A percentile compares a stretch with the other conserved stretches of the same genome.
Conservation (phyloP, 2,888 invertebrate genomes). For the Tanytarsus gracilentus region DNA sequence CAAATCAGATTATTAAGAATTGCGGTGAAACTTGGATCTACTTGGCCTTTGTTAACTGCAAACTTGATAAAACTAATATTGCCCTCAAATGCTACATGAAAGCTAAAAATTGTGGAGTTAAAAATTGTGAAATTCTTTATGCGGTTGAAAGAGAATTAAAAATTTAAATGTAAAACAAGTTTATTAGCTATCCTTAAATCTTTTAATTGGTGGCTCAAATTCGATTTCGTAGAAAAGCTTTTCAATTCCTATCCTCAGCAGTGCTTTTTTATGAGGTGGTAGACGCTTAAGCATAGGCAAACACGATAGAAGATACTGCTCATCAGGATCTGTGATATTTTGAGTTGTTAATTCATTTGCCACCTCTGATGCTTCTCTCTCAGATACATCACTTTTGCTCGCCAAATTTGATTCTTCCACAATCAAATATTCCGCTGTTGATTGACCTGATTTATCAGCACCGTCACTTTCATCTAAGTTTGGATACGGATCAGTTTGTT, state of each 20-base stretch:
- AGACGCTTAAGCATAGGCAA: constrained; percentile 13
- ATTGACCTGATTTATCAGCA: too few relatives aligned
- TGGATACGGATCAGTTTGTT: not conserved
- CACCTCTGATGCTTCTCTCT: not conserved
- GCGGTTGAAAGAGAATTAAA: too few relatives aligned
- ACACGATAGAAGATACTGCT: constrained; percentile 5
- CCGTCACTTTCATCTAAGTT: not conserved
- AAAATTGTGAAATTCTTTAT: too few relatives aligned
- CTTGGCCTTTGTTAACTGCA: not conserved
- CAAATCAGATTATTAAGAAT: not conserved
- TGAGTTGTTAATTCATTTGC: not conserved
- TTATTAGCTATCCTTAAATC: too few relatives aligned
- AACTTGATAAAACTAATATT: not conserved
- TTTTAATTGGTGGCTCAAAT: too few relatives aligned
- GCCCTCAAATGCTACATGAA: not conserved
- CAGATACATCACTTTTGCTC: not conserved
- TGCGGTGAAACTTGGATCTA: not conserved
- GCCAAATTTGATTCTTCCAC: not conserved
- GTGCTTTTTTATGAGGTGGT: constrained; percentile 5
- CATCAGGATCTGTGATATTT: constrained; percentile 17
- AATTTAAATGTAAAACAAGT: too few relatives aligned
- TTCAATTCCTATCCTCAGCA: constrained; percentile 14
- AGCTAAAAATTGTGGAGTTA: not conserved
- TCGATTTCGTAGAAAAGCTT: constrained; percentile 14
- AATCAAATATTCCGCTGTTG: too few relatives aligned